Conservation (phyloP, 1,140 invertebrate species). For the Calliopsis andreniformis region DNA sequence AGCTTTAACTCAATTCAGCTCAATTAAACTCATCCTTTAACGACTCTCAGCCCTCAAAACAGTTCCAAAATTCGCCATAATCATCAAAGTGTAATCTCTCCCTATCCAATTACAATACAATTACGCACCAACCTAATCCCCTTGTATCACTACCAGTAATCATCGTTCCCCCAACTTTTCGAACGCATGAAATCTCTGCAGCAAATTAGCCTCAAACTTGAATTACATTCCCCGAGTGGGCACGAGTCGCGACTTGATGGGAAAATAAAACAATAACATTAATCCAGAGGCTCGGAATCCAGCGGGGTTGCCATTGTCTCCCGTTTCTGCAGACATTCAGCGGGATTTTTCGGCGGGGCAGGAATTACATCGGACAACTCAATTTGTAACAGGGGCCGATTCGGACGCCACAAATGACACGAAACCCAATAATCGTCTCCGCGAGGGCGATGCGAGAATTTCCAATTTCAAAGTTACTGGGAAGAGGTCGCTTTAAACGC, state of each 20-base stretch:
- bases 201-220: neutral
- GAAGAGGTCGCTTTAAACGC: constrained; percentile 10
- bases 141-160: too few relatives aligned
- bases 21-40: too few relatives aligned
- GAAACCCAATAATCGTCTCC: constrained; percentile 52
- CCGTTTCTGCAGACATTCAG: constrained; percentile 20
- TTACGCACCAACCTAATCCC: too few relatives aligned
- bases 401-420: constrained; percentile 49
- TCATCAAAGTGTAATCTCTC: too few relatives aligned
- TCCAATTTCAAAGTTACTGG: constrained; percentile 58
- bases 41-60: too few relatives aligned
- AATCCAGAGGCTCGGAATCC: constrained; percentile 15
- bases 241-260: neutral
- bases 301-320: constrained; percentile 7
- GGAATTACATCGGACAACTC: constrained; percentile 38
- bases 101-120: too few relatives aligned
- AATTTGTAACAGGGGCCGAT: constrained; percentile 36
- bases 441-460: constrained; percentile 53
- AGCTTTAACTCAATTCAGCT: too few relatives aligned
- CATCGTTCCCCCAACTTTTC: too few relatives aligned
- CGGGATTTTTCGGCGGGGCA: constrained; percentile 20
- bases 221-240: neutral
- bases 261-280: constrained; percentile 31
- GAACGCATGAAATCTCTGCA: neutral
- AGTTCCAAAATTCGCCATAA: too few relatives aligned